A percentile compares a stretch with the other conserved stretches of the same genome.
phyloP scores from a whole-genome alignment of 2,797 vertebrate species.

The Sternotherus odoratus region DNA sequence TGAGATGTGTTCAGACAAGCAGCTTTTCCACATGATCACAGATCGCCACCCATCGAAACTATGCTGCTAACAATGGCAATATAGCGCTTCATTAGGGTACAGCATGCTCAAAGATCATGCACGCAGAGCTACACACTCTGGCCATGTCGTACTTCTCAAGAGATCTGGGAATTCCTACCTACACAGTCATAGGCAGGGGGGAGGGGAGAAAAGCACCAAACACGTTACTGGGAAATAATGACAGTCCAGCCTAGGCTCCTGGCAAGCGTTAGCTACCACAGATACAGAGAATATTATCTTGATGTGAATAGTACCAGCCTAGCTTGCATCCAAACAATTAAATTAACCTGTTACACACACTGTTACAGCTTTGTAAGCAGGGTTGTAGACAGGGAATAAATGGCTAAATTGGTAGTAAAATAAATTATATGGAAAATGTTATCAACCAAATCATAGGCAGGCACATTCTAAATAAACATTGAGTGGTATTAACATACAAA shows the following conservation, averaged over 20 bases:
- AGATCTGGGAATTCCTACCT: background rate
- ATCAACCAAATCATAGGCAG: background rate
- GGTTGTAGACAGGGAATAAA: background rate
- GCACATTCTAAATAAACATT: constrained; percentile 13
- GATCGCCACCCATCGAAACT: background rate
- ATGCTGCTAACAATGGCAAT: fast-evolving
- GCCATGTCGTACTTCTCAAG: background rate
- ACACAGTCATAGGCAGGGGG: background rate
- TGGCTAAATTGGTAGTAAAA: background rate
- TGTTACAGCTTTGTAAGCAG: background rate
- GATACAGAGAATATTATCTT: background rate
- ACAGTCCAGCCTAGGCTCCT: background rate
- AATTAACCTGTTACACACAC: background rate
- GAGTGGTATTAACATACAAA: constrained; percentile 15
- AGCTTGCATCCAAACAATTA: background rate
- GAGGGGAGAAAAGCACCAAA: background rate
- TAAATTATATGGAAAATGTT: background rate
- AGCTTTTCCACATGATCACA: fast-evolving
- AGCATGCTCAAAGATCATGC: fast-evolving
- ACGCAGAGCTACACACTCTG: background rate
- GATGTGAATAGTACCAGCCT: background rate
- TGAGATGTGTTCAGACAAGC: background rate
- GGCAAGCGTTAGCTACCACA: background rate
- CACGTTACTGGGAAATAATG: background rate
- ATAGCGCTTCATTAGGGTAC: background rate